phyloP scores from a whole-genome alignment of 1,140 invertebrate genomes.

The Helicoverpa zea region DNA sequence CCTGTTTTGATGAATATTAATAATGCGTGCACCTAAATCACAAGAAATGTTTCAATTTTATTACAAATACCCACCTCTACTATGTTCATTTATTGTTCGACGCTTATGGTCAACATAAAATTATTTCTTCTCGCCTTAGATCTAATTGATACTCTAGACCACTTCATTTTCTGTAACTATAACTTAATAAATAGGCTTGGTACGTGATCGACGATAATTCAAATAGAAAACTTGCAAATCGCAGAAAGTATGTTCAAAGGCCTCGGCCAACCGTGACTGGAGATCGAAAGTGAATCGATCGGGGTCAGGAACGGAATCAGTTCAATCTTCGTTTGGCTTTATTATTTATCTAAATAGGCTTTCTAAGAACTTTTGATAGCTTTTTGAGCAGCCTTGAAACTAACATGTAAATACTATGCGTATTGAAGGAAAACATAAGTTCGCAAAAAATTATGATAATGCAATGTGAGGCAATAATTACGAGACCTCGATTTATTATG shows the following conservation, averaged over 20 bases:
- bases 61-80: neutral
- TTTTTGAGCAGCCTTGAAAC: neutral
- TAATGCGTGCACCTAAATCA: constrained; percentile 2
- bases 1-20: constrained; percentile 3
- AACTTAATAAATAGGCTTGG: too few species aligned
- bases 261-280: constrained; percentile 10
- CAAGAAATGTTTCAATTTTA: neutral
- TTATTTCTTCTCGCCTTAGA: too few species aligned
- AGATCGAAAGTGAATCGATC: constrained; percentile 33
- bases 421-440: too few species aligned
- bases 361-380: neutral
- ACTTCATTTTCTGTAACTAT: too few species aligned
- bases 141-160: too few species aligned
- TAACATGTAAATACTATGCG: too few species aligned
- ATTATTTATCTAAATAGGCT: constrained; percentile 18
- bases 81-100: neutral
- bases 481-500: neutral
- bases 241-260: constrained; percentile 22
- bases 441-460: too few species aligned
- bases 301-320: constrained; percentile 13
- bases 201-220: neutral
- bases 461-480: neutral
- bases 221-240: neutral
- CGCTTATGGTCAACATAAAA: neutral
- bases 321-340: constrained; percentile 8